These are phyloP conservation scores for Takifugu ocellatus DNA, from an alignment of 2,797 vertebrate species.

Conservation along the genomic window DNA sequence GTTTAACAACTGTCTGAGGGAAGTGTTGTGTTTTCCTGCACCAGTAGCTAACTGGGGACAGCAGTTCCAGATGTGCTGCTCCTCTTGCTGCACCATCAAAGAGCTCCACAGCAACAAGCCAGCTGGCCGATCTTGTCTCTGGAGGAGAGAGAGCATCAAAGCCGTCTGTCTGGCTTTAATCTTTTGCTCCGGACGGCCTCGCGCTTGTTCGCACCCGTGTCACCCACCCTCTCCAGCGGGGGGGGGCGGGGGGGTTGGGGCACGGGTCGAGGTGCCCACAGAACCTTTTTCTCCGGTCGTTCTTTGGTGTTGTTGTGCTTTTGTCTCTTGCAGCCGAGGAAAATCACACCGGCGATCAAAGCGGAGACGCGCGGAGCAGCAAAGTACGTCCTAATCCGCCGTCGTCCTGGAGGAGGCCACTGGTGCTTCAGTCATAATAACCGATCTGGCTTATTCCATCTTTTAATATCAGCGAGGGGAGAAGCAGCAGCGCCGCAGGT, in stretches of 20 bases:
- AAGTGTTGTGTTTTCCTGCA: background rate
- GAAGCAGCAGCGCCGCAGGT: too few relatives aligned
- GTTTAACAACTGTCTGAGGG: background rate
- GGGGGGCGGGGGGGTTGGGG: too few relatives aligned
- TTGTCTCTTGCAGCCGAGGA: conserved; percentile 4
- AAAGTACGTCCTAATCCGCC: conserved; percentile 6
- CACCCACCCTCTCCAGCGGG: too few relatives aligned
- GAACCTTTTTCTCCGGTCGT: too few relatives aligned
- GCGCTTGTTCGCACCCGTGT: background rate
- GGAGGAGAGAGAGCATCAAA: conserved; percentile 40
- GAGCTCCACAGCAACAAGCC: conserved; percentile 37
- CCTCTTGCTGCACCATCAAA: conserved; percentile 6
- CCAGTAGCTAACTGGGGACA: conserved; percentile 11
- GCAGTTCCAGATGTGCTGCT: conserved; percentile 7
- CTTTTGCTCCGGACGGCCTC: conserved; percentile 14
- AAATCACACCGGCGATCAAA: too few relatives aligned
- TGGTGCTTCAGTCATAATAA: too few relatives aligned
- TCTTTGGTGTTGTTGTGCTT: conserved; percentile 7
- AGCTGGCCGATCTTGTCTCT: conserved; percentile 19
- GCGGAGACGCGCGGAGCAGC: background rate
- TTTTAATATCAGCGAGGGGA: too few relatives aligned
- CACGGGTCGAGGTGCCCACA: too few relatives aligned
- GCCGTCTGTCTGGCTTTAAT: conserved; percentile 50
- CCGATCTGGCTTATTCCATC: too few relatives aligned
- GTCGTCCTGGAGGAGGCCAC: background rate